phyloP scores from a whole-genome alignment of 1,140 invertebrate species.

The Plutomurus gul region DNA sequence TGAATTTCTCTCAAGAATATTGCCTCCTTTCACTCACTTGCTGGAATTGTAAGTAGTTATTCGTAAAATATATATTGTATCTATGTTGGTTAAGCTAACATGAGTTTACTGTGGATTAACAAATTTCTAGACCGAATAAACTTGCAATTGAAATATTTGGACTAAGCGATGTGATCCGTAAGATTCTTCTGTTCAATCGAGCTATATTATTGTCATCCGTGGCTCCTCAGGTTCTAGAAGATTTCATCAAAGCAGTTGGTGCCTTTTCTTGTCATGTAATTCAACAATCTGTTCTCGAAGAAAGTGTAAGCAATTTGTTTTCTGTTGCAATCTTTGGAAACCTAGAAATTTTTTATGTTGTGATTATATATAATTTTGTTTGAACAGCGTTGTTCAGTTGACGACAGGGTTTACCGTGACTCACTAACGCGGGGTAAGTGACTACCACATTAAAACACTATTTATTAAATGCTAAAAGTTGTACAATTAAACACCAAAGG shows the following conservation, averaged over 20 bases:
- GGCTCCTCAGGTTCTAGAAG: conserved; percentile 58
- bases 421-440: conserved; percentile 78
- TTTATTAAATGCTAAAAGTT: too few relatives aligned
- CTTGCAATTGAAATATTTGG: conserved; percentile 63
- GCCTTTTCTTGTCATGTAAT: conserved; percentile 75
- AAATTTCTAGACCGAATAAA: conserved; percentile 41
- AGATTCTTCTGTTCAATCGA: conserved; percentile 68
- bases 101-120: not conserved
- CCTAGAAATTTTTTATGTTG: not conserved
- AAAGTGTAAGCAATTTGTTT: conserved; percentile 64
- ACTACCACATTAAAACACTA: too few relatives aligned
- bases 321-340: not conserved
- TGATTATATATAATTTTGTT: conserved; percentile 31
- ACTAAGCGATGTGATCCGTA: conserved; percentile 69
- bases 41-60: conserved; percentile 42
- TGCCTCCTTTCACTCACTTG: conserved; percentile 45
- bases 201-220: conserved; percentile 58
- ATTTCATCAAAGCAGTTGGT: conserved; percentile 60
- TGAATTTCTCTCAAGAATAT: conserved; percentile 67
- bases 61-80: too few relatives aligned
- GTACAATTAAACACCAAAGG: too few relatives aligned
- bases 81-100: too few relatives aligned
- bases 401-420: conserved; percentile 74
- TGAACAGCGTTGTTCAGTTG: conserved; percentile 56
- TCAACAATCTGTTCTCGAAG: conserved; percentile 73